Percentiles rank a stretch among this genome's conserved stretches.
Conservation (phyloP, 2,113 vertebrate genomes). For the Emydocephalus ijimae region DNA sequence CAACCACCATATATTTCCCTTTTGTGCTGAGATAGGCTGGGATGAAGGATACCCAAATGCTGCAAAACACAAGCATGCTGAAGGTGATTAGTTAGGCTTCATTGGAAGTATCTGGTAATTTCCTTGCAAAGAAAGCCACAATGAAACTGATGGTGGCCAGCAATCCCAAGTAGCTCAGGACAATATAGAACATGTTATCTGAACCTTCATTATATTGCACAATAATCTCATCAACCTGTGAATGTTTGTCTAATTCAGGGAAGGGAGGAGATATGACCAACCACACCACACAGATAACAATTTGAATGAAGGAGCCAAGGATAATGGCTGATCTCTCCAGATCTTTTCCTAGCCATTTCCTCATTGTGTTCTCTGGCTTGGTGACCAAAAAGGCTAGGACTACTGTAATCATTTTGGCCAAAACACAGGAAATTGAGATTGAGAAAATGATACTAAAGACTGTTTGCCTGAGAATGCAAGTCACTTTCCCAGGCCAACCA, state of each 20-base stretch:
- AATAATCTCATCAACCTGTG: neutral
- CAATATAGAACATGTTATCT: neutral
- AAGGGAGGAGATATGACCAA: neutral
- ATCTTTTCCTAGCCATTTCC: neutral
- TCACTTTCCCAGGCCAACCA: neutral
- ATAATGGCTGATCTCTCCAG: neutral
- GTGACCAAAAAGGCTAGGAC: neutral
- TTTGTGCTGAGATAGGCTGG: neutral
- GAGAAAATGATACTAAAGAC: neutral
- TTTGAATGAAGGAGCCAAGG: neutral
- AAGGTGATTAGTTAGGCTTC: neutral
- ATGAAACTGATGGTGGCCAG: neutral
- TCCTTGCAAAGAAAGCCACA: neutral
- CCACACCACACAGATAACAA: neutral
- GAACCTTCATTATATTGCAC: neutral
- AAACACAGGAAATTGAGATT: neutral
- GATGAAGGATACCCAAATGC: neutral
- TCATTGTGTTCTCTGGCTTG: neutral
- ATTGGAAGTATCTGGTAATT: neutral
- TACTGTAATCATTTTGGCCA: neutral
- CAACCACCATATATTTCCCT: neutral
- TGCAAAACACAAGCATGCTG: neutral
- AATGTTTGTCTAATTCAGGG: neutral
- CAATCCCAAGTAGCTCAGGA: neutral
- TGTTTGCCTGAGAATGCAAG: neutral